A percentile compares a stretch with the other conserved stretches of the same genome.
Conservation (phyloP, 2,113 vertebrate species). For the Brachypteracias leptosomus region DNA sequence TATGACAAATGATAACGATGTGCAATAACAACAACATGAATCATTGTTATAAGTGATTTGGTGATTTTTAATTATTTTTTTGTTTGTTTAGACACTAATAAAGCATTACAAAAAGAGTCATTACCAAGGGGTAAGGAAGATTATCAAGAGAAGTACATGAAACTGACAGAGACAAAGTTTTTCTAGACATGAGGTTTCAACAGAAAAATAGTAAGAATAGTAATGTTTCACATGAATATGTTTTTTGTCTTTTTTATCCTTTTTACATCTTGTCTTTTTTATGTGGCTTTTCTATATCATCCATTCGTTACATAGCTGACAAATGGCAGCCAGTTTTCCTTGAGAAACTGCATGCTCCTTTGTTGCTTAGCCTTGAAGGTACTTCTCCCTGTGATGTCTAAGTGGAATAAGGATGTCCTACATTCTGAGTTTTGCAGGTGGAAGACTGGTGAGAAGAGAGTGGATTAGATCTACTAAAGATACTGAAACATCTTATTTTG, state of each 20-base stretch:
- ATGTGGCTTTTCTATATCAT: background rate
- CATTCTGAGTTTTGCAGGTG: background rate
- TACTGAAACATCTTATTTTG: background rate
- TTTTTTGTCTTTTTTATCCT: background rate
- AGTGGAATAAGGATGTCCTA: background rate
- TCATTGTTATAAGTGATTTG: constrained; percentile 21
- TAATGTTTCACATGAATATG: background rate
- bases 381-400: background rate
- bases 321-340: background rate
- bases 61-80: background rate
- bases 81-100: background rate
- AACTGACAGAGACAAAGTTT: background rate
- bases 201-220: background rate
- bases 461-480: background rate
- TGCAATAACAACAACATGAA: constrained; percentile 36
- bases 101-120: background rate
- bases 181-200: background rate
- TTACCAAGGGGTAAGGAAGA: background rate
- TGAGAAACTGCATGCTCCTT: background rate
- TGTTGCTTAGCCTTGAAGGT: background rate
- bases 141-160: background rate
- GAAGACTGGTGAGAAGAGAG: background rate
- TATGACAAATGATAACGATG: constrained; percentile 50
- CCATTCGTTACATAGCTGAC: background rate
- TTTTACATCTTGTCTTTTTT: background rate